Evolutionary conservation across 1,140 invertebrate genomes (phyloP).

Genomic region (Sipha flava): DNA sequence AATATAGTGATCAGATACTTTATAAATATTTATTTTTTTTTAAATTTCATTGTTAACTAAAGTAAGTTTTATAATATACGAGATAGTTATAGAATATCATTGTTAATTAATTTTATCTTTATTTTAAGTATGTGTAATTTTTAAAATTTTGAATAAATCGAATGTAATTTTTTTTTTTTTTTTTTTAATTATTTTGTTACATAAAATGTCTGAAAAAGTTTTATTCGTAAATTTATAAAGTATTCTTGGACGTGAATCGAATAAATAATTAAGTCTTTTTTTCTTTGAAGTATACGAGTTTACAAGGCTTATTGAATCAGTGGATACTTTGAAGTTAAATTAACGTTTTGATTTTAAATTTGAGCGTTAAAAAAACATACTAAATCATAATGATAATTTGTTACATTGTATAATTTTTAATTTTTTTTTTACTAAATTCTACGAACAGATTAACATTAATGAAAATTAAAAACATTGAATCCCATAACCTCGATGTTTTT

Average conservation of each 20-base stretch:
- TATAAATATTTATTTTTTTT: too few relatives aligned
- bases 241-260: not conserved
- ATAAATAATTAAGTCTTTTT: not conserved
- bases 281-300: not conserved
- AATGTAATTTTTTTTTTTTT: not conserved
- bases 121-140: not conserved
- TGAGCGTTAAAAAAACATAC: too few relatives aligned
- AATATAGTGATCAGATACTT: too few relatives aligned
- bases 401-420: too few relatives aligned
- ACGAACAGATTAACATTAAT: too few relatives aligned
- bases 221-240: not conserved
- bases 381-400: too few relatives aligned
- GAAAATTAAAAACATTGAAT: too few relatives aligned
- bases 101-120: not conserved
- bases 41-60: too few relatives aligned
- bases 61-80: not conserved
- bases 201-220: not conserved
- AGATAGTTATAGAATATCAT: not conserved
- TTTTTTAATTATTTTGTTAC: too few relatives aligned
- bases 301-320: not conserved
- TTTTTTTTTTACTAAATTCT: too few relatives aligned
- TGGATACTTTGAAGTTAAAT: not conserved
- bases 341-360: not conserved
- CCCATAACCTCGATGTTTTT: too few relatives aligned
- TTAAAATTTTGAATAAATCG: not conserved